These are phyloP conservation scores for Sinocyclocheilus maitianheensis DNA, from an alignment of 2,113 vertebrate genomes.

Conservation along the genomic window DNA sequence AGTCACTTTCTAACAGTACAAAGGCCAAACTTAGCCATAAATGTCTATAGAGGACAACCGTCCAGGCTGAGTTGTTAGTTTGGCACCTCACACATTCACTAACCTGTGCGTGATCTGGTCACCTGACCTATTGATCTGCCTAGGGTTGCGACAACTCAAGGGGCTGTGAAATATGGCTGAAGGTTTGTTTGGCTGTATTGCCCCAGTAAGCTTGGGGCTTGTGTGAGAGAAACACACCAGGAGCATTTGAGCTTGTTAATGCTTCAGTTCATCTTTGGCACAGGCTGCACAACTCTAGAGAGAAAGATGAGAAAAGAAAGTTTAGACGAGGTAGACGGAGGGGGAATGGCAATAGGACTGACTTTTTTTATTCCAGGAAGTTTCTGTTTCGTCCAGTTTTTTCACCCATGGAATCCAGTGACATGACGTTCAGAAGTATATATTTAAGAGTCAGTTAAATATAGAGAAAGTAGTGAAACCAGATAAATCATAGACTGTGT, in stretches of 20 bases:
- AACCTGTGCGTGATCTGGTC: slow-evolving; percentile 30
- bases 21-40: not conserved
- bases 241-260: slow-evolving; percentile 32
- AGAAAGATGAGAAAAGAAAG: slow-evolving; percentile 34
- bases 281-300: slow-evolving; percentile 10
- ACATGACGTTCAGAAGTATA: not conserved
- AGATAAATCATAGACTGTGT: slow-evolving; percentile 13
- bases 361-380: not conserved
- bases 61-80: slow-evolving; percentile 23
- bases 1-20: not conserved
- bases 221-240: slow-evolving; percentile 30
- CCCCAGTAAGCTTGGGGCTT: not conserved
- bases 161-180: slow-evolving; percentile 36
- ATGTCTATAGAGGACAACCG: slow-evolving; percentile 1
- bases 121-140: slow-evolving; percentile 7
- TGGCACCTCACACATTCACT: slow-evolving; percentile 32
- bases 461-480: slow-evolving; percentile 15
- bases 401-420: not conserved
- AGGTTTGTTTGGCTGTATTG: slow-evolving; percentile 5
- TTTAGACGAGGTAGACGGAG: not conserved
- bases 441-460: slow-evolving; percentile 26
- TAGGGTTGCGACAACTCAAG: slow-evolving; percentile 23
- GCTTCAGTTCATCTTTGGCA: slow-evolving; percentile 43
- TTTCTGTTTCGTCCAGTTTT: not conserved
- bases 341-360: not conserved